Evolutionary conservation across 23 tunicate genomes (phyloP).

Genomic region (Ascidia mentula): DNA sequence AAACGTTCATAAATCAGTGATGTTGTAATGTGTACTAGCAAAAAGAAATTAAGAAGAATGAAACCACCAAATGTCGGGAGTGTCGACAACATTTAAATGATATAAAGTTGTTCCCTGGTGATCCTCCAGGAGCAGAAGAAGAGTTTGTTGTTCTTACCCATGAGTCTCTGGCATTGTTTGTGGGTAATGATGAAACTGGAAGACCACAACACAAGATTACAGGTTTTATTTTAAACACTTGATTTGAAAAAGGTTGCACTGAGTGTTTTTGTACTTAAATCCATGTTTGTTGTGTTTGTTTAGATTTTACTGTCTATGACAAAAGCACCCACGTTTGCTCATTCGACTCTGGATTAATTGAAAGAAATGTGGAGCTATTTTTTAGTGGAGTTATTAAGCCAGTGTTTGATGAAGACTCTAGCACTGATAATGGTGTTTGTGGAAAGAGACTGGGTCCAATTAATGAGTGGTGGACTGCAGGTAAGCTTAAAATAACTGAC

Average conservation of each 20-base stretch:
- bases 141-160: conserved; percentile 80
- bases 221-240: too few species aligned
- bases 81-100: conserved; percentile 72
- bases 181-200: conserved; percentile 94
- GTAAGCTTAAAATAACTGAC: too few species aligned
- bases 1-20: too few species aligned
- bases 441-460: conserved; percentile 81
- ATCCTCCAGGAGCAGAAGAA: conserved; percentile 59
- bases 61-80: conserved; percentile 56
- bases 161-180: conserved; percentile 67
- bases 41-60: conserved; percentile 4
- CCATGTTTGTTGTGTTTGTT: too few species aligned
- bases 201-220: conserved; percentile 92
- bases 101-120: conserved; percentile 68
- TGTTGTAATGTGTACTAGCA: too few species aligned
- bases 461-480: conserved; percentile 94
- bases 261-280: too few species aligned
- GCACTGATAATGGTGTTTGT: conserved; percentile 59
- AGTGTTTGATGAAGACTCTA: conserved; percentile 71
- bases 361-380: conserved; percentile 71
- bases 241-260: too few species aligned
- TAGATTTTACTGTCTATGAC: conserved; percentile 78
- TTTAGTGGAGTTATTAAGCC: conserved; percentile 89
- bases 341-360: conserved; percentile 85
- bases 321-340: conserved; percentile 78